Evolutionary conservation across 2,797 vertebrate species (phyloP), one percentile per base, ranked within the genome.

Genomic region (Oreochromis mossambicus): DNA sequence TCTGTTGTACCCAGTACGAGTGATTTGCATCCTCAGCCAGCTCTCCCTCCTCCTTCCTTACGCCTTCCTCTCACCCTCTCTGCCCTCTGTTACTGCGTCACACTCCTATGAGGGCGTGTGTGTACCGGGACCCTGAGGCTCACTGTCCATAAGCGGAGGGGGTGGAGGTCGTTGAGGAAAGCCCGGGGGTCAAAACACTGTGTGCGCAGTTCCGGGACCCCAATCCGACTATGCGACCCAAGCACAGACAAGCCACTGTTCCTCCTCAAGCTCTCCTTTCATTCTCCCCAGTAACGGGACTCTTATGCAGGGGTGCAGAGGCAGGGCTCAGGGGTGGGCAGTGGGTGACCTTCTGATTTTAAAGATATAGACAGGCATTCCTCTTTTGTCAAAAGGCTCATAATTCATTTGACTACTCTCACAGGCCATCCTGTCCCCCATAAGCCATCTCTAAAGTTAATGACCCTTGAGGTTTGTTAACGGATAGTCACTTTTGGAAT

Each of bases 161-260:
- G 89, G 89, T 89, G 88, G 91, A 87, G 91, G 92, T 92, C 91
- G 4, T 9, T 2, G 89, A 85, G 83, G 91, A 89, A 89, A 92
- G 91, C 94, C 89, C 88, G 88, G 92, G 94, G 96, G 95, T 96
- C 95, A 94, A 89, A 94, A 93, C 94, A 95, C 93, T 95, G 93
- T 96, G 95, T 94, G 95, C 94, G 94, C 92, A 96, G 94, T 96
- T 97, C 96, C 95, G 94, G 95, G 92, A 94, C 91, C 94, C 92
- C 93, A 91, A 89, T 92, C 92, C 70, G 87, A 91, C 88, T 87
- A 84, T 77, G 82, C 43, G 56, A 86, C 82, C 85, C 50, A 24
- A 61, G 88, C 91, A 97, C 95, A 97, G 95, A 95, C 83, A 2
- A 70, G 86, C 92, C 92, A 94, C 95, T 97, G 96, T 97, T 96